Conservation (phyloP, 2,113 vertebrate species). For the Tachycineta bicolor region DNA sequence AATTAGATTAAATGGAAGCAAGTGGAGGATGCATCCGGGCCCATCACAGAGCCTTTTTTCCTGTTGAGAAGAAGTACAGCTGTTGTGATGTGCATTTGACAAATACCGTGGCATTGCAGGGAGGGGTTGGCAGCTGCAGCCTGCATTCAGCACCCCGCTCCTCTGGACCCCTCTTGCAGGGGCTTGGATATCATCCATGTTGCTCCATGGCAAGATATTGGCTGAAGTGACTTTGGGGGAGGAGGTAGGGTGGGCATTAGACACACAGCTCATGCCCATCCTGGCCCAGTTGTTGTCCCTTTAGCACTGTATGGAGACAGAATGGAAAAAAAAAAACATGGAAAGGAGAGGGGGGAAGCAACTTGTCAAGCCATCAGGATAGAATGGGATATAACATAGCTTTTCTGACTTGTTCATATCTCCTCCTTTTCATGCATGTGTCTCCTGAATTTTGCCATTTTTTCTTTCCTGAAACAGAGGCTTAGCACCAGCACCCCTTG, state of each 20-base stretch:
- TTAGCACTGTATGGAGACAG: not conserved
- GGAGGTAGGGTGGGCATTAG: fast-evolving
- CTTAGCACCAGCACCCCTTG: not conserved
- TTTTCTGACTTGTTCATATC: not conserved
- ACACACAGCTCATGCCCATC: not conserved
- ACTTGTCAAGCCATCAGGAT: not conserved
- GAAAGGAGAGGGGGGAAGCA: not conserved
- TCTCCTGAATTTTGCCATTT: not conserved
- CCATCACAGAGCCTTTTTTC: not conserved
- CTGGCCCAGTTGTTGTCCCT: not conserved
- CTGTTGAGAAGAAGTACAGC: not conserved
- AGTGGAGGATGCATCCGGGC: not conserved
- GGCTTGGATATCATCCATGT: not conserved
- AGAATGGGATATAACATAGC: not conserved
- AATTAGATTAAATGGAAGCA: not conserved
- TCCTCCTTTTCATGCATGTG: not conserved
- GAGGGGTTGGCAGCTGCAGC: not conserved
- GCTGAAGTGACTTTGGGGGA: not conserved
- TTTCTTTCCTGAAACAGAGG: not conserved
- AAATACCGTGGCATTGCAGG: not conserved
- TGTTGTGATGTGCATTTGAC: not conserved
- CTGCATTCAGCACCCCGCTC: not conserved
- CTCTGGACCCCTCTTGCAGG: not conserved
- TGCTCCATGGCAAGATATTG: not conserved
- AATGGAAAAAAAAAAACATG: not conserved